Base-by-base conservation (phyloP, 2,797 vertebrate genomes). In the Thripadectes ignobilis region DNA sequence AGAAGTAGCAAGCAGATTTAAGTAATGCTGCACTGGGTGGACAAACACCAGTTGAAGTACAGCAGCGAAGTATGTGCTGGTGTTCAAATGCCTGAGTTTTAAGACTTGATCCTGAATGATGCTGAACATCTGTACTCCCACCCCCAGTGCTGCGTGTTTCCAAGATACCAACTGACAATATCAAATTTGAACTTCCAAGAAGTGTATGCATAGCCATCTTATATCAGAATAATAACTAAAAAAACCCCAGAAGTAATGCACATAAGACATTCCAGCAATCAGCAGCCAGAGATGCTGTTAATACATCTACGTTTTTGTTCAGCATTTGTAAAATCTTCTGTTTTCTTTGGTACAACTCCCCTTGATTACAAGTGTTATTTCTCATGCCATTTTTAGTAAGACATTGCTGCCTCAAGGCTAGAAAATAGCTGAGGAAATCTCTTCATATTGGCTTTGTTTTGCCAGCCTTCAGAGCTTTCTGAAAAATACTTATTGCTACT, bases 401-500 rank as follows among this genome's bases (percentile, higher is more conserved):
- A 79, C 15, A 27, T 90, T 84, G 36, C 77, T 84, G 41, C 88
- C 91, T 95, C 73, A 71, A 73, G 88, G 88, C 80, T 86, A 71
- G 41, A 84, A 73, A 83, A 71, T 61, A 91, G 73, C 66, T 69
- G 76, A 63, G 83, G 59, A 92, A 75, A 69, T 67, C n/a, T 89
- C 66, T 88, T 83, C 91, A 58, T 94, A 65, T 62, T 86, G 76
- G 43, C 66, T 88, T 29, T 81, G 62, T 76, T 81, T 83, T 68
- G 71, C 43, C 88, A 93, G 68, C 78, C 55, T 81, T 88, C 49
- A 91, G 30, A 93, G 55, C 61, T 55, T 91, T 89, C 87, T 83
- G 84, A 92, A 66, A 72, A 84, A 71, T 79, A 54, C 67, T 91
- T 94, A 73, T 90, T 96, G 63, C 89, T 93, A 22, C 69, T 89